Conservation (phyloP, 2,113 vertebrate species). For the Caracal caracal region DNA sequence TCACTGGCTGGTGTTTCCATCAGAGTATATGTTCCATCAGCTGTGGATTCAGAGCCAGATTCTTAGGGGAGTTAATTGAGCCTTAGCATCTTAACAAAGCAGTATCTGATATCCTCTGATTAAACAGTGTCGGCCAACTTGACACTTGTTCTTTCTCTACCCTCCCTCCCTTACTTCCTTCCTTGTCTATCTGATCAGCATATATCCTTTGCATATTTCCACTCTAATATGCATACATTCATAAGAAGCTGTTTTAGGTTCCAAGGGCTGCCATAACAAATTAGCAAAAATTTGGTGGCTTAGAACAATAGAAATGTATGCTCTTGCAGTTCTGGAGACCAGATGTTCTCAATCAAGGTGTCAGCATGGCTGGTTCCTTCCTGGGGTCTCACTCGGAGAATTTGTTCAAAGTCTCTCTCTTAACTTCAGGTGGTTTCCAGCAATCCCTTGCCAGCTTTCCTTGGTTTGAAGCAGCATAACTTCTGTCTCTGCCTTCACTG, state of each 20-base stretch:
- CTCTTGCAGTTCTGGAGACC: not conserved
- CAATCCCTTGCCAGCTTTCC: not conserved
- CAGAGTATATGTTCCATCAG: not conserved
- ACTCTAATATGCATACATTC: not conserved
- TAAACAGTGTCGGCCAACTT: not conserved
- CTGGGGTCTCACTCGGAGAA: not conserved
- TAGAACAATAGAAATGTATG: constrained; percentile 35
- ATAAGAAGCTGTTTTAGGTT: not conserved
- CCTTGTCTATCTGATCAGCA: not conserved
- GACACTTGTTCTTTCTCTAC: not conserved
- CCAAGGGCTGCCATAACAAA: not conserved
- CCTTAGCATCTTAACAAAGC: not conserved
- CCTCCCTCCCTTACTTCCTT: not conserved
- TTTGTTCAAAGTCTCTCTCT: not conserved
- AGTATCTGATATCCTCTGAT: constrained; percentile 11
- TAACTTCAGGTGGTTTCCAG: not conserved
- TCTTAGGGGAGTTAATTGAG: not conserved
- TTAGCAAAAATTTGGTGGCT: not conserved
- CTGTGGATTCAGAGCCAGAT: not conserved
- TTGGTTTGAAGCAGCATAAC: not conserved
- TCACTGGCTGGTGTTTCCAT: not conserved
- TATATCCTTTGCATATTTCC: not conserved
- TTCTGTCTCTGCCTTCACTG: not conserved
- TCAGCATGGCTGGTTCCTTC: not conserved
- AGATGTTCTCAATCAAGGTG: not conserved